Conservation (phyloP, 37 sponge, comb jelly and placozoan genomes). For the Amphimedon queenslandica region DNA sequence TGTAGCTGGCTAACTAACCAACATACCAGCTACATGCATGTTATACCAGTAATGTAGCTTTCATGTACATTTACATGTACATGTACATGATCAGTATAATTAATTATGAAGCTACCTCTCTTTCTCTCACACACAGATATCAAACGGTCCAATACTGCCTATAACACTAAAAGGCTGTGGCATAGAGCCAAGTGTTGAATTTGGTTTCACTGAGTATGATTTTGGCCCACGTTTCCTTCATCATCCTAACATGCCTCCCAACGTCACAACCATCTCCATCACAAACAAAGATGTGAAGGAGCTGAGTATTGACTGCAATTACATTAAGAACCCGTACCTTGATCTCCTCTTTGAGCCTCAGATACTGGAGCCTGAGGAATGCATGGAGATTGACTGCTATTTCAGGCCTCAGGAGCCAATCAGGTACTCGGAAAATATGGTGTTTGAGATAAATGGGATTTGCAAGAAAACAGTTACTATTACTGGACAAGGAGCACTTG, state of each 20-base stretch:
- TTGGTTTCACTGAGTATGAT: conserved; percentile 83
- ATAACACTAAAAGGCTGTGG: conserved; percentile 74
- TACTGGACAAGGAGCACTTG: conserved; percentile 79
- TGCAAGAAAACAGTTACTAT: conserved; percentile 50
- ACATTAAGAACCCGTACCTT: conserved; percentile 47
- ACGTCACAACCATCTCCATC: conserved; percentile 55
- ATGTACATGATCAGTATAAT: not conserved
- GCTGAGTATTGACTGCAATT: conserved; percentile 74
- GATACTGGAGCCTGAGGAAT: conserved; percentile 58
- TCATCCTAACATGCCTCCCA: conserved; percentile 62
- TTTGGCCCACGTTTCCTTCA: conserved; percentile 91
- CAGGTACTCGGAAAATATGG: conserved; percentile 59
- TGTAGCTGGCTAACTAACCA: not conserved
- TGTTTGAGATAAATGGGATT: conserved; percentile 87
- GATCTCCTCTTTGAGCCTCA: conserved; percentile 60
- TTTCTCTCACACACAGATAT: conserved; percentile 54
- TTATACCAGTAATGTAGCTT: too few relatives aligned
- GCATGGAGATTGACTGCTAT: conserved; percentile 38
- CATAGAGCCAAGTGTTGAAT: conserved; percentile 70
- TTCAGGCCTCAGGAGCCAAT: conserved; percentile 74
- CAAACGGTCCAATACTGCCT: conserved; percentile 79
- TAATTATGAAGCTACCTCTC: not conserved
- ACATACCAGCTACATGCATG: not conserved
- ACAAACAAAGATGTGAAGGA: conserved; percentile 83
- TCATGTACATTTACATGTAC: too few relatives aligned